Conservation (phyloP, 2,888 invertebrate species). For the Horisme vitalbata region DNA sequence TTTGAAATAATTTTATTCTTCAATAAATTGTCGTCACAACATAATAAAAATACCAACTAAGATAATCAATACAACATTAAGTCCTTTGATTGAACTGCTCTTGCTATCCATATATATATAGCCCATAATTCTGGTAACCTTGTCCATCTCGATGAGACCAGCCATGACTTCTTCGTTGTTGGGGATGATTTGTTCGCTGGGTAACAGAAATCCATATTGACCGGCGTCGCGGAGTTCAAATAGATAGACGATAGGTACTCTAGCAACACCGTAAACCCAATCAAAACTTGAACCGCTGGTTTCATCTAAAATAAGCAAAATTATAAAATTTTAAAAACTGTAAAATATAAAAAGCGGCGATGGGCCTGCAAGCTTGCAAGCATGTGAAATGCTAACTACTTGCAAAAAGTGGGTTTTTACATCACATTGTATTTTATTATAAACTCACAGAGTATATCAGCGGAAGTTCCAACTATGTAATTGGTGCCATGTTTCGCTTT, state of each 20-base stretch:
- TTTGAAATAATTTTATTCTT: not conserved
- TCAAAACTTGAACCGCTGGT: slow-evolving; percentile 80
- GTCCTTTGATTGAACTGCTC: slow-evolving; percentile 33
- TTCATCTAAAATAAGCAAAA: too few species aligned
- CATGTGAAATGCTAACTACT: too few species aligned
- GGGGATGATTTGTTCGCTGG: slow-evolving; percentile 74
- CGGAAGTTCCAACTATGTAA: slow-evolving; percentile 64
- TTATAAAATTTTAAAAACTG: too few species aligned
- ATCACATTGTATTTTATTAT: too few species aligned
- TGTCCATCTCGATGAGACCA: slow-evolving; percentile 73
- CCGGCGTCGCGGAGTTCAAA: slow-evolving; percentile 84
- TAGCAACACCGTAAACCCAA: slow-evolving; percentile 81
- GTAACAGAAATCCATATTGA: slow-evolving; percentile 81
- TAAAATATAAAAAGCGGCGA: too few species aligned
- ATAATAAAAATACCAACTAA: slow-evolving; percentile 30
- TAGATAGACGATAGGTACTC: slow-evolving; percentile 81
- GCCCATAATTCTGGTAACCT: slow-evolving; percentile 55
- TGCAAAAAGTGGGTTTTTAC: too few species aligned
- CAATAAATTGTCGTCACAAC: not conserved
- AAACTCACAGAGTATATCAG: slow-evolving; percentile 73
- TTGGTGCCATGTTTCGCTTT: slow-evolving; percentile 49
- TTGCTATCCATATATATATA: slow-evolving; percentile 52
- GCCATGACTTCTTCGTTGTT: slow-evolving; percentile 85
- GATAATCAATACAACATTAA: slow-evolving; percentile 33
- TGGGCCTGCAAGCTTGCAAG: too few species aligned